Conservation (phyloP, 2,797 vertebrate genomes). For the Tokudaia muenninki region DNA sequence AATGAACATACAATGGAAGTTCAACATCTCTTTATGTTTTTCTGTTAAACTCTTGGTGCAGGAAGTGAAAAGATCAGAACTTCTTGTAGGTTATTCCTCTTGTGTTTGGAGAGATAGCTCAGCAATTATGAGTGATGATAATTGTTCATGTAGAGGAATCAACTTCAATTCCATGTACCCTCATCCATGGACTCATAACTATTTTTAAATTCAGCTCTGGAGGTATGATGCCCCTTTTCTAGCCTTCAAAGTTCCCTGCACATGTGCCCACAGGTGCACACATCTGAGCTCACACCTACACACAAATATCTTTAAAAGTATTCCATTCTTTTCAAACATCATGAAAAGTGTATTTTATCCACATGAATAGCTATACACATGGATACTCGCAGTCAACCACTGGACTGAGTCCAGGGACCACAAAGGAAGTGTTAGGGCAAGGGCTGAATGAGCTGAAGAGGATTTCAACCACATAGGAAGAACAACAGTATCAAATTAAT, state of each 20-base stretch:
- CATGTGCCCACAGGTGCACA: neutral
- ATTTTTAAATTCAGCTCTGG: neutral
- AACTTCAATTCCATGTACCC: neutral
- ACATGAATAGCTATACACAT: neutral
- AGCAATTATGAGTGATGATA: neutral
- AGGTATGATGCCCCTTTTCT: neutral
- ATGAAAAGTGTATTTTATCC: neutral
- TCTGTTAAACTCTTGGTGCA: neutral
- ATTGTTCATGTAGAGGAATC: too few species aligned
- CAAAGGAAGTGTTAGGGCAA: neutral
- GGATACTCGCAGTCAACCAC: neutral
- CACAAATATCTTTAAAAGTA: neutral
- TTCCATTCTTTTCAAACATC: neutral
- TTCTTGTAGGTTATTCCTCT: neutral
- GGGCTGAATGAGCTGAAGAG: neutral
- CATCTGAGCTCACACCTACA: too few species aligned
- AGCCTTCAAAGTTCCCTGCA: neutral
- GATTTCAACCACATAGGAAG: neutral
- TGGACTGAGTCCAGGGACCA: neutral
- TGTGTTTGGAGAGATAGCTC: neutral
- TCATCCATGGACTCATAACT: neutral
- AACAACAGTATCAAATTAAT: neutral
- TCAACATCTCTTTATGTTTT: neutral
- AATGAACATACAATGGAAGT: neutral
- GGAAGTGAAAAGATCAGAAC: rapidly evolving